Evolutionary conservation across 1,140 invertebrate genomes (phyloP), one percentile per base, ranked within the genome.

Genomic region (Macrotrachela quadricornifera): DNA sequence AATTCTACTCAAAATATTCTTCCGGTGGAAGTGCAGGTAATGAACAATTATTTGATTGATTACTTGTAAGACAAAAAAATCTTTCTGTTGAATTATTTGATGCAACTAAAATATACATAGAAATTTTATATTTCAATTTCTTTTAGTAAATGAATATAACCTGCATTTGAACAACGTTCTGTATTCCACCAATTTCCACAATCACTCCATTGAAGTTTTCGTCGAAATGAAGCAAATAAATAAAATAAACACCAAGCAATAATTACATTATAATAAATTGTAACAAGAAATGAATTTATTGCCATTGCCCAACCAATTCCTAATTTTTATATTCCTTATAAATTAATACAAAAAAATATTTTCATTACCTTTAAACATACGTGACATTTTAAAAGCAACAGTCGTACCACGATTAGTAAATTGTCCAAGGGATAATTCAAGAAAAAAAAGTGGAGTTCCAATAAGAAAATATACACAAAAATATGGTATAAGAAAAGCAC

Each of bases 181-280:
- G 57, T 58, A 21, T 61, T 60, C 54, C 56, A 61, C 30, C 49
- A 38, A 50, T 71, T 66, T 75, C 75, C 71, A 60, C 80, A 82
- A 41, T 72, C 63, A 1, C 77, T 65, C 80, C 80, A 82, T 0
- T 78, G 79, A n/a, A 81, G 61, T 41, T 62, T 64, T 0, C 73
- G 66, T 6, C 70, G 62, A 57, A 81, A 80, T 13, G 78, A 78
- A 42, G 40, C 37, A n/a, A 41, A 45, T 15, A 57, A 40, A 49
- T 51, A 58, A 21, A 52, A 56, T 10, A 58, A 48, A 18, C 46
- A 46, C 30, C 47, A 58, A 17, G 57, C 55, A 38, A 58, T 42
- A 13, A 58, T 30, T 1, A 53, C 17, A 39, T 51, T 48, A 42
- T 58, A 58, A 51, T 59, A 41, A 59, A 59, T 41, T 46, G 44